Base-by-base conservation (phyloP, 1,140 invertebrate species). In the Brachystomella parvula region DNA sequence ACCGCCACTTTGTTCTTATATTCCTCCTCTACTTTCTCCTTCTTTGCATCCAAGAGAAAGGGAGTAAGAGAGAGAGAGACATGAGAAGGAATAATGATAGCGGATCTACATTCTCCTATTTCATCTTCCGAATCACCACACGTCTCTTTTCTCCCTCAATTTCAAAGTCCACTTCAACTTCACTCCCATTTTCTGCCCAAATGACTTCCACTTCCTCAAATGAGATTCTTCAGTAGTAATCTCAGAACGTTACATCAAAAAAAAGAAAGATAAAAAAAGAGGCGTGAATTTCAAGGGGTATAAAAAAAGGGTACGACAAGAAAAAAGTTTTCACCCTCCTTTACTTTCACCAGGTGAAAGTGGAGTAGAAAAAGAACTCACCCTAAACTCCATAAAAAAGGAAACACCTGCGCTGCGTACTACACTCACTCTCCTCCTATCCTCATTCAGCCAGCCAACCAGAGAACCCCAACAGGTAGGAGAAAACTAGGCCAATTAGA, bases 11-110 rank as follows among this genome's bases (percentile, higher is more conserved):
- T 29, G 30, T 47, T 53, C 49, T 21, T 24, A 39, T 15, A 29
- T 49, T 33, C 62, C 44, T 32, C 60, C 47, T 26, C 19, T 47
- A 44, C 58, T 3, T 32, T 61, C 26, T 15, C 61, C 15, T n/a
- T 1, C 33, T 31, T 30, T 32, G 28, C 44, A 53, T 65, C n/a
- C n/a, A 65, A 35, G 30, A 47, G 30, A 62, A 26, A 2, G 32
- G 3, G 21, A 29, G 47, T 47, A 56, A 57, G 29, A 3, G 30
- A 56, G 19, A 39, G 64, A 62, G 70, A 63, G 61, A 56, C 70
- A 72, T 72, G 70, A 67, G 58, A 60, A 44, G 64, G 67, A 66
- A 72, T 72, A 72, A 72, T 72, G 65, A 72, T 72, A 47, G 64
- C 60, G 63, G 70, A 72, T 72, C 67, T 67, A 62, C 64, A 3